Evolutionary conservation across 2,888 invertebrate species (phyloP).

Genomic region (Cantharis rustica): DNA sequence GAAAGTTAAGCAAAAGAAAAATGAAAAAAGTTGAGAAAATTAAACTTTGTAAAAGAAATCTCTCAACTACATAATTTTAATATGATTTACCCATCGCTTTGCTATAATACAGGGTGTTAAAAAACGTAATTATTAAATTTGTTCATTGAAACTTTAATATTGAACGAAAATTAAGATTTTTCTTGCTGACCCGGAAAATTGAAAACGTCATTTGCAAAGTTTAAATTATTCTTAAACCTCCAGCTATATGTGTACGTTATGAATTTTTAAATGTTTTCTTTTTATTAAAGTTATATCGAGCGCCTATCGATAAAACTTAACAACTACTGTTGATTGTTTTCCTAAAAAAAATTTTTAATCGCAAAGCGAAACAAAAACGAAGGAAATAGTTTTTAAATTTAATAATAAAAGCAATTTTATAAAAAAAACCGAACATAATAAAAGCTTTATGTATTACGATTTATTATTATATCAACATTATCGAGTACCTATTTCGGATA

Average conservation of each 20-base stretch:
- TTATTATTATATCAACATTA: background rate
- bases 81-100: background rate
- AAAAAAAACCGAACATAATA: background rate
- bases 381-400: background rate
- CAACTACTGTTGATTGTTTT: background rate
- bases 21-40: background rate
- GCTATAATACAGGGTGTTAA: background rate
- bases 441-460: background rate
- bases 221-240: background rate
- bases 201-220: background rate
- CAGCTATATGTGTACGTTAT: background rate
- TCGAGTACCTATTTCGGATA: too few relatives aligned
- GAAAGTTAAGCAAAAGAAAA: background rate
- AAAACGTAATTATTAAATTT: background rate
- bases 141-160: background rate
- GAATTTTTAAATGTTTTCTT: background rate
- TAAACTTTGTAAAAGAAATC: background rate
- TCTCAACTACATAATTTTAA: background rate
- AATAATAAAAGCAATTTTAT: background rate
- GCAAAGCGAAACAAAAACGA: background rate
- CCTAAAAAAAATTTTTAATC: background rate
- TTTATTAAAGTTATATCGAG: background rate
- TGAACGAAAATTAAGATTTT: background rate
- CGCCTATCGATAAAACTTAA: background rate
- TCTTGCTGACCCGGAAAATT: background rate